Evolutionary conservation across 30 jellyfish, hydroid and myxozoan genomes (phyloP).

Genomic region (Turritopsis dohrnii): DNA sequence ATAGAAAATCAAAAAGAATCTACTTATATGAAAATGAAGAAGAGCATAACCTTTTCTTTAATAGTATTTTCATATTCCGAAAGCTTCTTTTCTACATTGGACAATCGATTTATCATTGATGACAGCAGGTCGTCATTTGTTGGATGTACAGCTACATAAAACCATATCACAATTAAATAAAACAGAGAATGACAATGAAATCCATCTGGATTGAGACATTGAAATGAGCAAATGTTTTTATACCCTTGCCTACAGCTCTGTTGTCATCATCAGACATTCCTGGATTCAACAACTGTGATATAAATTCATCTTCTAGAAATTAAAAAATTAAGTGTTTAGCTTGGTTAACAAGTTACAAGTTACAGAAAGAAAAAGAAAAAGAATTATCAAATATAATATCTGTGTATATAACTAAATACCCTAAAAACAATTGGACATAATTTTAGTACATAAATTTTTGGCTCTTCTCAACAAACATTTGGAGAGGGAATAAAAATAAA

Average conservation of each 20-base stretch:
- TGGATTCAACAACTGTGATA: background rate
- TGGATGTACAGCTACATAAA: background rate
- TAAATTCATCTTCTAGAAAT: background rate
- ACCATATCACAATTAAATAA: too few relatives aligned
- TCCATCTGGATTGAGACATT: too few relatives aligned
- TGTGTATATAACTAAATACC: too few relatives aligned
- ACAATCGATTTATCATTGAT: conserved; percentile 50
- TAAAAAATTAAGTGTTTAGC: background rate
- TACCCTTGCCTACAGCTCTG: background rate
- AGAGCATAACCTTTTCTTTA: conserved; percentile 58
- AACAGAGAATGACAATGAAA: too few relatives aligned
- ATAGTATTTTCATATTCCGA: conserved; percentile 29
- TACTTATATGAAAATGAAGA: background rate
- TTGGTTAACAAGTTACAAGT: background rate
- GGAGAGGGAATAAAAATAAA: too few relatives aligned
- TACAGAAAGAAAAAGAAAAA: too few relatives aligned
- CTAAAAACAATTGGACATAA: too few relatives aligned
- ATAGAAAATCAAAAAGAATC: too few relatives aligned
- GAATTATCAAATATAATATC: too few relatives aligned
- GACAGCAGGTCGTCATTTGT: conserved; percentile 57
- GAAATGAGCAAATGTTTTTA: background rate
- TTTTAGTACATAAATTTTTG: too few relatives aligned
- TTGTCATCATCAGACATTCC: background rate
- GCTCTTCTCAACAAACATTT: too few relatives aligned
- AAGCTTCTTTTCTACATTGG: conserved; percentile 54